These are phyloP conservation scores for Sorex fumeus DNA, from an alignment of 2,113 vertebrate genomes.

Conservation along the genomic window DNA sequence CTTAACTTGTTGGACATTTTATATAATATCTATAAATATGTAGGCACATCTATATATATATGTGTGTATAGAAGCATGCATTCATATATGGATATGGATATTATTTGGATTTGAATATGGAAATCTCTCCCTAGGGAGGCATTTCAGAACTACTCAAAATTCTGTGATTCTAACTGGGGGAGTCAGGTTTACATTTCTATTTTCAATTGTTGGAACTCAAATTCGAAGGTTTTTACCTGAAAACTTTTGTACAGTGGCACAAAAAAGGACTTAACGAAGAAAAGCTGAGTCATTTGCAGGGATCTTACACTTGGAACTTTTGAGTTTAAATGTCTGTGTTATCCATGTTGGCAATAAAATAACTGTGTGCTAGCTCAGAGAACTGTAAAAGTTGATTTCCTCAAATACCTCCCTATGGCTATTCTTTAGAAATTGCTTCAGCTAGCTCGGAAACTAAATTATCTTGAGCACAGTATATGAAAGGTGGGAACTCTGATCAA, in stretches of 20 bases:
- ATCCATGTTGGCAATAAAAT: not conserved
- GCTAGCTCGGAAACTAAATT: not conserved
- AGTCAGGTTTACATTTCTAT: not conserved
- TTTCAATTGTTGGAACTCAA: slow-evolving; percentile 10
- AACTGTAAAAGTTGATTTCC: not conserved
- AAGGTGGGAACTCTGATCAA: not conserved
- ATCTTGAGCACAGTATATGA: no score
- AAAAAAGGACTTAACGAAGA: not conserved
- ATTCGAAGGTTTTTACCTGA: not conserved
- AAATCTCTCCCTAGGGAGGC: not conserved
- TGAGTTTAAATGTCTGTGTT: not conserved
- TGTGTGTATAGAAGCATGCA: not conserved
- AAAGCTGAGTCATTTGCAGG: not conserved
- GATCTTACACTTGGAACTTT: not conserved
- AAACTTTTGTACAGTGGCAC: slow-evolving; percentile 17
- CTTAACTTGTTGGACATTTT: not conserved
- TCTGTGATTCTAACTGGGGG: not conserved
- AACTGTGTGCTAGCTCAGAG: not conserved
- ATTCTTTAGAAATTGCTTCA: not conserved
- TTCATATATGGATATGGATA: not conserved
- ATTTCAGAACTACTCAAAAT: not conserved
- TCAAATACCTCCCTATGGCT: not conserved
- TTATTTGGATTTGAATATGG: not conserved
- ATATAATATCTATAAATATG: slow-evolving; percentile 14
- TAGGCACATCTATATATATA: not conserved